These are phyloP conservation scores for Coilia nasus DNA, from an alignment of 2,797 vertebrate genomes.

Conservation along the genomic window DNA sequence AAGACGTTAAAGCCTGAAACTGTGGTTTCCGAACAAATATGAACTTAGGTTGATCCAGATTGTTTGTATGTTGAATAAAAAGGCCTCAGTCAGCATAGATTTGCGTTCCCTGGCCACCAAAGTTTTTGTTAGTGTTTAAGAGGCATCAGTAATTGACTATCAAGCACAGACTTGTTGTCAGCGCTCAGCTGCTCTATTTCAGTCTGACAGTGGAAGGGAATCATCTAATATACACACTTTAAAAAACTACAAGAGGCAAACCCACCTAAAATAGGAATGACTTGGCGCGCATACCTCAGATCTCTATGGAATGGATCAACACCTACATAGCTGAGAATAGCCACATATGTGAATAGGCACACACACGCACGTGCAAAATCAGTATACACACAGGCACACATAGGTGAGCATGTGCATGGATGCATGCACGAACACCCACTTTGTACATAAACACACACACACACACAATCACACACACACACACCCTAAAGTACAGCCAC, in stretches of 20 bases:
- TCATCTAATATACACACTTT: conserved; percentile 67
- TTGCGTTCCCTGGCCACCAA: conserved; percentile 56
- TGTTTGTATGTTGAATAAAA: not conserved
- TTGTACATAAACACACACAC: conserved; percentile 47
- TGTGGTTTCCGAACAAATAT: not conserved
- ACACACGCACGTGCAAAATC: conserved; percentile 48
- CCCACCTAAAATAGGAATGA: conserved; percentile 67
- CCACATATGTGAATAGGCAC: conserved; percentile 61
- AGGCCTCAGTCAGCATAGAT: conserved; percentile 60
- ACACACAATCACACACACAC: conserved; percentile 46
- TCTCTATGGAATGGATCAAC: conserved; percentile 69
- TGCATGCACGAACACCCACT: conserved; percentile 57
- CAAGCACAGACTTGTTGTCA: conserved; percentile 29
- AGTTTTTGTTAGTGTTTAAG: conserved; percentile 56
- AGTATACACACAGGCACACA: conserved; percentile 41
- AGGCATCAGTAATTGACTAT: conserved; percentile 67
- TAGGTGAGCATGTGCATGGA: conserved; percentile 45
- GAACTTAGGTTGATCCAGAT: conserved; percentile 10
- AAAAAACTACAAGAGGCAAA: conserved; percentile 65
- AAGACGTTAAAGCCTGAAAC: not conserved
- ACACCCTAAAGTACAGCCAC: not conserved
- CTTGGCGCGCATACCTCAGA: conserved; percentile 64
- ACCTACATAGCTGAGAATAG: conserved; percentile 52
- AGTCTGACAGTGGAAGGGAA: conserved; percentile 66
- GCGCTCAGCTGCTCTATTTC: conserved; percentile 58